A percentile compares a stretch with the other conserved stretches of the same genome.
Conservation (phyloP, 2,797 vertebrate species). For the Gadopsis marmoratus region DNA sequence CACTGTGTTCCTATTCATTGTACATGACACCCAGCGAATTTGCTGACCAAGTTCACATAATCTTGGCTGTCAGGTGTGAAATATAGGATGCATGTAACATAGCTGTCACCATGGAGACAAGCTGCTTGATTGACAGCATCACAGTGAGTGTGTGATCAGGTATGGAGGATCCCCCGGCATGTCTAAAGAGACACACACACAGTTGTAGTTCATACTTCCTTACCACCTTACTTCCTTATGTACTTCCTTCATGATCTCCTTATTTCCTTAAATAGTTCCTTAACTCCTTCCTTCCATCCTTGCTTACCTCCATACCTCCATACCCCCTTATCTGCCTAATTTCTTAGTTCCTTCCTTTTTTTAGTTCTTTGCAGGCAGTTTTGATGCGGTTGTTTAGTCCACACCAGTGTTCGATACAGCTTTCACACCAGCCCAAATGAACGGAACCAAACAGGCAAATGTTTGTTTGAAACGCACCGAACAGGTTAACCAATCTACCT, state of each 20-base stretch:
- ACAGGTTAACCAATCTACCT: neutral
- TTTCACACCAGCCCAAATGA: neutral
- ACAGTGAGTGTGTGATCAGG: slow-evolving; percentile 51
- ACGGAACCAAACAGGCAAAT: neutral
- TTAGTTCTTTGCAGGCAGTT: neutral
- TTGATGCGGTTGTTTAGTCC: neutral
- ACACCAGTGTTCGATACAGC: neutral
- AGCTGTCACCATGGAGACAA: slow-evolving; percentile 49
- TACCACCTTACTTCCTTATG: neutral
- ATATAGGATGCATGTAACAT: slow-evolving; percentile 19
- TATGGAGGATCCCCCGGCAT: slow-evolving; percentile 54
- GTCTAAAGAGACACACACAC: slow-evolving; percentile 44
- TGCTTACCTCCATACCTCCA: neutral
- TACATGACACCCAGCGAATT: slow-evolving; percentile 30
- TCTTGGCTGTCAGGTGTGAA: slow-evolving; percentile 33
- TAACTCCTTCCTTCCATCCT: neutral
- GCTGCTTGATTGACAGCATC: slow-evolving; percentile 57
- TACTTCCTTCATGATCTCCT: neutral
- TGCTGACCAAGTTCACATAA: slow-evolving; percentile 20
- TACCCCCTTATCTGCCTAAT: neutral
- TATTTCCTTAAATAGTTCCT: neutral
- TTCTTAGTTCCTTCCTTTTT: neutral
- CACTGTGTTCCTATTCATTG: slow-evolving; percentile 17
- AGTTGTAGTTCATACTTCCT: neutral
- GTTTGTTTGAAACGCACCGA: neutral